A percentile compares a stretch with the other conserved stretches of the same genome.
These are phyloP conservation scores for Crocodylus rhombifer DNA, from an alignment of 2,797 vertebrate species.

Conservation along the genomic window DNA sequence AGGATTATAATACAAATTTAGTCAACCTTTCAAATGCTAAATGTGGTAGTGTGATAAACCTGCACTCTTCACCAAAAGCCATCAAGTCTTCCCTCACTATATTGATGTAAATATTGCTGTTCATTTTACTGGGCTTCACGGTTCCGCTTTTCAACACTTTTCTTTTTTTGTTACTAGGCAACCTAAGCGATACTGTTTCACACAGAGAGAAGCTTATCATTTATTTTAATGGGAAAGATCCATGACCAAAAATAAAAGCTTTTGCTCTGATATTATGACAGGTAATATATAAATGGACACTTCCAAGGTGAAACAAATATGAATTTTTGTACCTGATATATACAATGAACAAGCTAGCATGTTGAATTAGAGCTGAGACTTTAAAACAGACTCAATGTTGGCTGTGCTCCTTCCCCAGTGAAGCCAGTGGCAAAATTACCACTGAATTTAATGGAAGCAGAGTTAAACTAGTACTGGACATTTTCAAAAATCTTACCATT, in stretches of 20 bases:
- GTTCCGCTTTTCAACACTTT: constrained; percentile 44
- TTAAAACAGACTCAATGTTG: background rate
- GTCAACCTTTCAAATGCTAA: constrained; percentile 37
- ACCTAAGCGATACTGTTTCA: constrained; percentile 29
- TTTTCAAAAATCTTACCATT: background rate
- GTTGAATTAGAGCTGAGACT: background rate
- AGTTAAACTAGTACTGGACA: background rate
- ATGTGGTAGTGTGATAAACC: constrained; percentile 15
- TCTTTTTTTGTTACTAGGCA: constrained; percentile 67
- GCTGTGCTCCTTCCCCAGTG: background rate
- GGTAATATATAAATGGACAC: constrained; percentile 1
- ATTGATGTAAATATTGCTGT: constrained; percentile 51
- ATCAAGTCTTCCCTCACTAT: constrained; percentile 27
- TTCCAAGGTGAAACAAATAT: constrained; percentile 62
- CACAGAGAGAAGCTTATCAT: constrained; percentile 18
- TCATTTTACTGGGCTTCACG: constrained; percentile 16
- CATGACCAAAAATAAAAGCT: constrained; percentile 45
- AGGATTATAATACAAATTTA: constrained; percentile 17
- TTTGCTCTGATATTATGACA: constrained; percentile 12
- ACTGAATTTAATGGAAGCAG: background rate
- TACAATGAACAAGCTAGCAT: constrained; percentile 14
- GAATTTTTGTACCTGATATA: constrained; percentile 23
- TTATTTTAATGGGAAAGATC: constrained; percentile 64
- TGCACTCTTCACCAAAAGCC: background rate
- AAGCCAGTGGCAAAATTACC: background rate